phyloP scores from a whole-genome alignment of 2,113 vertebrate genomes.

The Leucopsar rothschildi region DNA sequence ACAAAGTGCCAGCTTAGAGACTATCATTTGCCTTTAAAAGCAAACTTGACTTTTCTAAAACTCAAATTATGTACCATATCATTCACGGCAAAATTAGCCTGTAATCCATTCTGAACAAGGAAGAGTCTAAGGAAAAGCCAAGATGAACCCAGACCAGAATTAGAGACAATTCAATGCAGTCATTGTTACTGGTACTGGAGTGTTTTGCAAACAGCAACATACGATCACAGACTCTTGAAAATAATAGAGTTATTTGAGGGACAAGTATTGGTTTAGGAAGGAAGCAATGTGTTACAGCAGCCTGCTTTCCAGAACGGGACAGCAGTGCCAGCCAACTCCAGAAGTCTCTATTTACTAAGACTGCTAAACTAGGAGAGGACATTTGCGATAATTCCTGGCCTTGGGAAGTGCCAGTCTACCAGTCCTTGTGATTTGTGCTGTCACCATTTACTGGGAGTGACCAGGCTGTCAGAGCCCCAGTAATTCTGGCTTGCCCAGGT shows the following conservation, averaged over 20 bases:
- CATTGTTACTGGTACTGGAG: not conserved
- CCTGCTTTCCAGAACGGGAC: not conserved
- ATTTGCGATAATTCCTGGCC: not conserved
- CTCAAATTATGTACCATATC: not conserved
- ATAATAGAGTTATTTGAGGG: not conserved
- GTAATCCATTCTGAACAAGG: not conserved
- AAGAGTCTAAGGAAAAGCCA: not conserved
- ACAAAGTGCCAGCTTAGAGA: not conserved
- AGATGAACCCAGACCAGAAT: not conserved
- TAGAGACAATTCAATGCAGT: not conserved
- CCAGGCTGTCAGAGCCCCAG: not conserved
- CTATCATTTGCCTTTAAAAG: not conserved
- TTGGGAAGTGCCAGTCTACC: not conserved
- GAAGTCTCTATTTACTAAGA: not conserved
- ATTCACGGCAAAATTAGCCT: not conserved
- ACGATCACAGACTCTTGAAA: not conserved
- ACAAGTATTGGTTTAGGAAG: constrained; percentile 24
- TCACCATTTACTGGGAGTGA: not conserved
- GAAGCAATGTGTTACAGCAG: not conserved
- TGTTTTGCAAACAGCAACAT: not conserved
- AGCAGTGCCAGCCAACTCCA: not conserved
- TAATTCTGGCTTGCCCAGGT: not conserved
- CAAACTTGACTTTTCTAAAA: not conserved
- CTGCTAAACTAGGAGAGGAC: not conserved
- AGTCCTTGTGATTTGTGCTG: not conserved